A percentile compares a stretch with the other conserved stretches of the same genome.
phyloP scores from a whole-genome alignment of 2,888 invertebrate species.

The Microctonus brassicae region DNA sequence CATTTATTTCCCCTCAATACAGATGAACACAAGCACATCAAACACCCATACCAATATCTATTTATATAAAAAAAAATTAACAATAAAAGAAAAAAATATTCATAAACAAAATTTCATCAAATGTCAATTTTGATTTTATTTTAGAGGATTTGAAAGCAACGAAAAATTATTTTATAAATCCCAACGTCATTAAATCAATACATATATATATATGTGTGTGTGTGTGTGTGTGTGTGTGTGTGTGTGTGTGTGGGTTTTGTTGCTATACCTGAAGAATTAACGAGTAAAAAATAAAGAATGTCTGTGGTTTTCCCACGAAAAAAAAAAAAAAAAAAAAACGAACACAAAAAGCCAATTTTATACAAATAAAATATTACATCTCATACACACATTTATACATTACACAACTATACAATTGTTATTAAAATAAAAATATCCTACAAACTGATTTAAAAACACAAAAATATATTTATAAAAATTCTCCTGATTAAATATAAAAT shows the following conservation, averaged over 20 bases:
- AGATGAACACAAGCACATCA: constrained; percentile 28
- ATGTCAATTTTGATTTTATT: constrained; percentile 37
- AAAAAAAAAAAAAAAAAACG: too few relatives aligned
- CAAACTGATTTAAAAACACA: neutral
- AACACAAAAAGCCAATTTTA: constrained; percentile 6
- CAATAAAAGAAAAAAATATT: neutral
- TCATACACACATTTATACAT: neutral
- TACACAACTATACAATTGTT: too few relatives aligned
- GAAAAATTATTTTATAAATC: neutral
- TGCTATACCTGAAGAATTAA: constrained; percentile 3
- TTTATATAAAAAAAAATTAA: neutral
- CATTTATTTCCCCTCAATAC: constrained; percentile 42
- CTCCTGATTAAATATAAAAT: neutral
- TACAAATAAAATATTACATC: constrained; percentile 1
- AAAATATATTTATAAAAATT: neutral
- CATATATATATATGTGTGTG: neutral
- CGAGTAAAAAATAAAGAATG: neutral
- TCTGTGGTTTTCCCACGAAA: constrained; percentile 11
- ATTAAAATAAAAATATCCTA: too few relatives aligned
- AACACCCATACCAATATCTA: too few relatives aligned
- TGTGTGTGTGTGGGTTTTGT: too few relatives aligned
- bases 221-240: too few relatives aligned
- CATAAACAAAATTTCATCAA: constrained; percentile 33
- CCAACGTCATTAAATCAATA: too few relatives aligned
- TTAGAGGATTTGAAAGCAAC: constrained; percentile 10